Percentiles rank a stretch among this genome's conserved stretches.
Conservation (phyloP, 2,888 invertebrate genomes). For the Stenchaetothrips biformis region DNA sequence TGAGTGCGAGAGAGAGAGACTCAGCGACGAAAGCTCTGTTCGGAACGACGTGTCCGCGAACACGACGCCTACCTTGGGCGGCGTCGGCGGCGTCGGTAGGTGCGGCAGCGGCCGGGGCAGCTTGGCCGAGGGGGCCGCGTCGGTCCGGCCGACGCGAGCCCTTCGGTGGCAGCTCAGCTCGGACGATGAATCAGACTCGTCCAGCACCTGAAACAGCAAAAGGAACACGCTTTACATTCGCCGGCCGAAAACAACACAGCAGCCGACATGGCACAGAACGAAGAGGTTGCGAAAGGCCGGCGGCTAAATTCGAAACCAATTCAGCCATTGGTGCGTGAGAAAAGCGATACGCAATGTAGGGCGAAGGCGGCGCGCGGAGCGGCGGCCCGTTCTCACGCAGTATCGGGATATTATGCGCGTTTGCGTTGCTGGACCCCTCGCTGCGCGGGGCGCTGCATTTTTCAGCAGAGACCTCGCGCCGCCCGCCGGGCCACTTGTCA, state of each 20-base stretch:
- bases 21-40: too few relatives aligned
- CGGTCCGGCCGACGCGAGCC: conserved; percentile 37
- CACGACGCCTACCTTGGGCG: not conserved
- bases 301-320: too few relatives aligned
- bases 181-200: conserved; percentile 51
- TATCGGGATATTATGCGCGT: not conserved
- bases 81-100: conserved; percentile 31
- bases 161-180: conserved; percentile 47
- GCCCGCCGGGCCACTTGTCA: too few relatives aligned
- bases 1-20: too few relatives aligned
- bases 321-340: not conserved
- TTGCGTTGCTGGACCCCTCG: not conserved
- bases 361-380: not conserved
- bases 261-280: not conserved
- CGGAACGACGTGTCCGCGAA: too few relatives aligned
- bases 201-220: conserved; percentile 46
- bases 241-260: not conserved
- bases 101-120: conserved; percentile 40
- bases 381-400: not conserved
- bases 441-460: too few relatives aligned
- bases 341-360: not conserved
- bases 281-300: not conserved
- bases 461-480: too few relatives aligned
- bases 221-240: not conserved
- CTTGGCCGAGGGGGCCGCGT: conserved; percentile 39